Conservation (phyloP, 2,888 invertebrate genomes). For the Biston stratarius region DNA sequence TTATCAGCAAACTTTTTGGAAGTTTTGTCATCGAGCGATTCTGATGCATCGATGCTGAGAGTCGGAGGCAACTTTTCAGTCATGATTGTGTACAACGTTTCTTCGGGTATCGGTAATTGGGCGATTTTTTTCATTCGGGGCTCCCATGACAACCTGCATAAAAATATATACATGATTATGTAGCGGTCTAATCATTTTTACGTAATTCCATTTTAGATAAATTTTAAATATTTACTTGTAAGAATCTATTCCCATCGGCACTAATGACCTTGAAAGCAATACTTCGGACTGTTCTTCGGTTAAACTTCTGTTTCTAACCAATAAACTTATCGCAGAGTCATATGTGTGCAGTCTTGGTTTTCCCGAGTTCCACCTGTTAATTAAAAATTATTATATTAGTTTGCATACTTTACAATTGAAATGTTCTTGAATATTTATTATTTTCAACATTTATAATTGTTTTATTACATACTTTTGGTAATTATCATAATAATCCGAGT, state of each 20-base stretch:
- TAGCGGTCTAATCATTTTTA: not conserved
- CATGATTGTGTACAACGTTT: conserved; percentile 53
- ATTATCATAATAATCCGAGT: conserved; percentile 59
- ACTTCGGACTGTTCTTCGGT: conserved; percentile 77
- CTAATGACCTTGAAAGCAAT: conserved; percentile 76
- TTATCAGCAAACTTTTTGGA: conserved; percentile 49
- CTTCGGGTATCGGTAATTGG: conserved; percentile 52
- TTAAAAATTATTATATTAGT: not conserved
- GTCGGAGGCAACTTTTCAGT: conserved; percentile 58
- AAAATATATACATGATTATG: not conserved
- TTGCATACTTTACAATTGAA: too few relatives aligned
- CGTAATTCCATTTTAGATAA: not conserved
- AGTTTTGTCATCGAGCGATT: conserved; percentile 38
- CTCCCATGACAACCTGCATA: conserved; percentile 65
- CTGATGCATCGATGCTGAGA: conserved; percentile 57
- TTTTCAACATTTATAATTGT: too few relatives aligned
- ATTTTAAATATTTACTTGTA: conserved; percentile 62
- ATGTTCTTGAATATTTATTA: too few relatives aligned
- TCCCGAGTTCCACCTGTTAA: conserved; percentile 51
- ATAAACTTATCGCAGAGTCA: conserved; percentile 71
- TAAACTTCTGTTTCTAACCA: conserved; percentile 71
- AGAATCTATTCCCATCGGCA: conserved; percentile 69
- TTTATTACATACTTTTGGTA: conserved; percentile 56
- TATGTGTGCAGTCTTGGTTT: conserved; percentile 54
- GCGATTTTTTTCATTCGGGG: conserved; percentile 60